These are phyloP conservation scores for Gymnothorax javanicus DNA, from an alignment of 2,797 vertebrate genomes.

Conservation along the genomic window DNA sequence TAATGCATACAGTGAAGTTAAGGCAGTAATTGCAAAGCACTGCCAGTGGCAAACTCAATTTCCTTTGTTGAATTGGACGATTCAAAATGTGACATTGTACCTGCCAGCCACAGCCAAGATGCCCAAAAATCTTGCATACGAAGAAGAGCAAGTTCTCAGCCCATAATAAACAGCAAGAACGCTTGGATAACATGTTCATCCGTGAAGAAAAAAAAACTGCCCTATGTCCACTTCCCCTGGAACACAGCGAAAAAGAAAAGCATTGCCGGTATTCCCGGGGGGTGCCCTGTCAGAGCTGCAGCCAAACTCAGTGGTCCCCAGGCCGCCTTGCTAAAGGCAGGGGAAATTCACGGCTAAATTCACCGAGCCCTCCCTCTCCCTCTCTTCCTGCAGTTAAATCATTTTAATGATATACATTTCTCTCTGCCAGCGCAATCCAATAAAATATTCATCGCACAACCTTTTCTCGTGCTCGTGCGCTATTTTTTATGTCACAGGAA, in stretches of 20 bases:
- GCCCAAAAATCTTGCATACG: background rate
- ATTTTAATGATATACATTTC: conserved; percentile 19
- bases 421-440: background rate
- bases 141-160: background rate
- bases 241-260: background rate
- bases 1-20: background rate
- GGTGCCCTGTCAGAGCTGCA: background rate
- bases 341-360: background rate
- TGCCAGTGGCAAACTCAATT: no score
- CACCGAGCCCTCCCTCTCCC: background rate
- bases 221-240: background rate
- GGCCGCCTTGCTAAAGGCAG: background rate
- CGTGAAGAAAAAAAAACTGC: background rate
- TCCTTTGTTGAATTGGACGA: background rate
- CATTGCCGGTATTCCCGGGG: background rate
- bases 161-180: no score
- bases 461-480: background rate
- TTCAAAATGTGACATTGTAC: background rate
- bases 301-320: background rate
- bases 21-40: no score
- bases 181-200: background rate
- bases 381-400: background rate
- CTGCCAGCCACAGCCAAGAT: background rate
- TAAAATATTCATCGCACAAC: conserved; percentile 8
- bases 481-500: background rate